phyloP scores from a whole-genome alignment of 1,140 invertebrate genomes.

The Oreohelix idahoensis region DNA sequence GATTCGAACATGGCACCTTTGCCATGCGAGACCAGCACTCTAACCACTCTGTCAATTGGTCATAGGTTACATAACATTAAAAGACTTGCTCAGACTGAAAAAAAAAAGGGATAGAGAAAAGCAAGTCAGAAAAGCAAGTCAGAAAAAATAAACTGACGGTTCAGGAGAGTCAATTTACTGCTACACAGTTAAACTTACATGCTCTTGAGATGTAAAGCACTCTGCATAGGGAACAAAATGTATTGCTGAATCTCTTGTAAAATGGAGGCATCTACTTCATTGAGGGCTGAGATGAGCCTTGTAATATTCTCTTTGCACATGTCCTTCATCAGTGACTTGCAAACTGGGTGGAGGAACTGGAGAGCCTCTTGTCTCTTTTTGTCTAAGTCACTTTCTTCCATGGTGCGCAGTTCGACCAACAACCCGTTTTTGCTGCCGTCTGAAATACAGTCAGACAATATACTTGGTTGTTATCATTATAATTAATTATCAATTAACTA shows the following conservation, averaged over 20 bases:
- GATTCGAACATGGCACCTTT: too few relatives aligned
- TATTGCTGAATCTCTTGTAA: slow-evolving; percentile 24
- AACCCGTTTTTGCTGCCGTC: neutral
- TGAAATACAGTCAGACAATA: too few relatives aligned
- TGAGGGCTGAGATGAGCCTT: neutral
- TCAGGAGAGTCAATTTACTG: neutral
- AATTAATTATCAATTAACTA: too few relatives aligned
- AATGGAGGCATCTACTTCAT: neutral
- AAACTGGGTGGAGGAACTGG: neutral
- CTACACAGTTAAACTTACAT: neutral
- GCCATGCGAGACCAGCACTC: too few relatives aligned
- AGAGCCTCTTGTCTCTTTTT: neutral
- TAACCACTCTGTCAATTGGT: too few relatives aligned
- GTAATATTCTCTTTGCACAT: neutral
- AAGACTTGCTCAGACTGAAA: too few relatives aligned
- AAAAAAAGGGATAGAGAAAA: too few relatives aligned
- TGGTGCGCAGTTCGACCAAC: neutral
- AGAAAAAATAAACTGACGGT: too few relatives aligned
- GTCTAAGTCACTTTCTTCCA: neutral
- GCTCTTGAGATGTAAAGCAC: neutral
- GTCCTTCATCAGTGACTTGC: slow-evolving; percentile 10
- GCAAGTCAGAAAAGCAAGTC: too few relatives aligned
- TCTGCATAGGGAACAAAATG: slow-evolving; percentile 27
- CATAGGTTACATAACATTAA: too few relatives aligned
- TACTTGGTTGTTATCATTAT: too few relatives aligned